Conservation (phyloP, 1,140 invertebrate genomes). For the Eriocheir sinensis region DNA sequence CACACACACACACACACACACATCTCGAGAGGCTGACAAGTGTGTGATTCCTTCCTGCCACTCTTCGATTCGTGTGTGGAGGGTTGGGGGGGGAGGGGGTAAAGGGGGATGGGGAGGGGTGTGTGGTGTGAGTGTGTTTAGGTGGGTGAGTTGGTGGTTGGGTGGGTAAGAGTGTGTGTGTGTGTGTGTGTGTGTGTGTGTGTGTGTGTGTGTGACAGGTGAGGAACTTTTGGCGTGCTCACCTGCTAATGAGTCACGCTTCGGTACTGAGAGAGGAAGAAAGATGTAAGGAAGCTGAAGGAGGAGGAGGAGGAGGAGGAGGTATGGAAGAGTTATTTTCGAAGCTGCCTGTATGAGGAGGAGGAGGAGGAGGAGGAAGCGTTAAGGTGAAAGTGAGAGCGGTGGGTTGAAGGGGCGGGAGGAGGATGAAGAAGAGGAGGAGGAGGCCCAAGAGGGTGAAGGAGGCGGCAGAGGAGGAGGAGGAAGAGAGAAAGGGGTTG, state of each 20-base stretch:
- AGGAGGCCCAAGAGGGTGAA: not conserved
- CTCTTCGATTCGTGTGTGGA: not conserved
- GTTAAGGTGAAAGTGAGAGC: not conserved
- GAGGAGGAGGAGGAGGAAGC: not conserved
- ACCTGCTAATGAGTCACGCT: not conserved
- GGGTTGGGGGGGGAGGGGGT: too few species aligned
- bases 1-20: too few species aligned
- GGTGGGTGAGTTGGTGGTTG: not conserved
- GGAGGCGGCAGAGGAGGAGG: not conserved
- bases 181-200: not conserved
- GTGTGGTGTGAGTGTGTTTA: not conserved
- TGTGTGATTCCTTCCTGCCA: too few species aligned
- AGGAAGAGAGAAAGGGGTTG: not conserved
- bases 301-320: not conserved
- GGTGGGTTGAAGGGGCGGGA: not conserved
- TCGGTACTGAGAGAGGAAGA: not conserved
- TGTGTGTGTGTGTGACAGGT: not conserved
- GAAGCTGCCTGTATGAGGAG: not conserved
- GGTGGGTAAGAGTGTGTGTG: not conserved
- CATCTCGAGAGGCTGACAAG: too few species aligned
- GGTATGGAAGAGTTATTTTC: not conserved
- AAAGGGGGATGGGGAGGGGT: too few species aligned
- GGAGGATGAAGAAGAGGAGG: not conserved
- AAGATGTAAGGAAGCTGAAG: not conserved
- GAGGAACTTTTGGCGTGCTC: too few species aligned